Evolutionary conservation across 2,888 invertebrate species (phyloP).

Genomic region (Drosophila algonquin): DNA sequence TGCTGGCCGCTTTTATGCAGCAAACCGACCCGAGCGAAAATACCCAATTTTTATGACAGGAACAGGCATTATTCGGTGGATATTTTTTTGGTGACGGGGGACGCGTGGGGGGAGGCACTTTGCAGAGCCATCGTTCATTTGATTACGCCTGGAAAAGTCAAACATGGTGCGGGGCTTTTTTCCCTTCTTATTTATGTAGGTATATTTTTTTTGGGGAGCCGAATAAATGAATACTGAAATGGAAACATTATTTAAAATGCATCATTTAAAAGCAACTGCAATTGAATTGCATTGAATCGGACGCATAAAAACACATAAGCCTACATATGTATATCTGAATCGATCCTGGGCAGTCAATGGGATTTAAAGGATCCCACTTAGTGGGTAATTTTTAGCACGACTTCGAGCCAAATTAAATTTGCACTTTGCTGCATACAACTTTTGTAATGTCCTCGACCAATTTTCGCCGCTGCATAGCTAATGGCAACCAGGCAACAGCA

Average conservation of each 20-base stretch:
- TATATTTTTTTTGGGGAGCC: conserved; percentile 4
- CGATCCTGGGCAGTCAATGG: conserved; percentile 19
- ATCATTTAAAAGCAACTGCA: too few relatives aligned
- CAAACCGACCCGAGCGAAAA: conserved; percentile 38
- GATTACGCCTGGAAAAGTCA: conserved; percentile 52
- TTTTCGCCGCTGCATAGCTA: conserved; percentile 40
- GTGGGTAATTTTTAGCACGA: not conserved
- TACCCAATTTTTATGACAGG: conserved; percentile 53
- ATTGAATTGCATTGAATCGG: conserved; percentile 1
- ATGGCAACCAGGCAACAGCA: conserved; percentile 32
- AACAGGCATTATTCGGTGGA: too few relatives aligned
- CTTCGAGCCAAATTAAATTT: conserved; percentile 33
- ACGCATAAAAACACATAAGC: not conserved
- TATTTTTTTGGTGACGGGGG: too few relatives aligned
- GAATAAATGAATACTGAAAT: conserved; percentile 37
- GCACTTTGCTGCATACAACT: conserved; percentile 16
- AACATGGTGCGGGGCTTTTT: conserved; percentile 15
- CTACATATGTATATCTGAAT: not conserved
- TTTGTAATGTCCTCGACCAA: conserved; percentile 30
- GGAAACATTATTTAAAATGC: conserved; percentile 55
- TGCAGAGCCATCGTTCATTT: conserved; percentile 59
- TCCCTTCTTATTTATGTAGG: conserved; percentile 16
- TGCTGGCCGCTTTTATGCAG: conserved; percentile 23
- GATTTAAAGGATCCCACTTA: conserved; percentile 17
- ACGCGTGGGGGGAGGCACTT: conserved; percentile 2